Evolutionary conservation across 2,797 vertebrate genomes (phyloP).

Genomic region (Microctenopoma steveboyesi): DNA sequence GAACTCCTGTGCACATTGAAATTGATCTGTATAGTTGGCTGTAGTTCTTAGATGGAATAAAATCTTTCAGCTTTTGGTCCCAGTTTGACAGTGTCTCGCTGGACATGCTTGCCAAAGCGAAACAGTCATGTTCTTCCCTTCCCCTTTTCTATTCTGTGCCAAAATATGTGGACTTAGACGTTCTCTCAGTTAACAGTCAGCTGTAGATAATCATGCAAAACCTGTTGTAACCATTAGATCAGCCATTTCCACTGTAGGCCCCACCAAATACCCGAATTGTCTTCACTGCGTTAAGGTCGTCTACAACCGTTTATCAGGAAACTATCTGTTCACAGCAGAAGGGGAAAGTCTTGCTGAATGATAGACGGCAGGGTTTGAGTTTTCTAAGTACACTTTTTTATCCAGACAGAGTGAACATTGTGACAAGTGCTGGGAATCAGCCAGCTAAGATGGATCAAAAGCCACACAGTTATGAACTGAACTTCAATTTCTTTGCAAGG

Average conservation of each 20-base stretch:
- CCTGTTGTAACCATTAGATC: too few species aligned
- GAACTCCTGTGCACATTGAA: conserved; percentile 48
- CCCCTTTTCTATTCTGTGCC: neutral
- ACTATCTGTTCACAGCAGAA: neutral
- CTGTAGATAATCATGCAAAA: conserved; percentile 6
- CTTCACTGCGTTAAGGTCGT: neutral
- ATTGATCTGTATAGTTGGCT: conserved; percentile 57
- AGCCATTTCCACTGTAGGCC: neutral
- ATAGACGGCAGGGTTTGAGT: conserved; percentile 12
- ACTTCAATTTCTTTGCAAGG: conserved; percentile 8
- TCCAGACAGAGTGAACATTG: conserved; percentile 2
- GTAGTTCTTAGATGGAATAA: conserved; percentile 26
- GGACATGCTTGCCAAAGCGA: conserved; percentile 18
- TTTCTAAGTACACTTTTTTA: neutral
- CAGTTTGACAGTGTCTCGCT: conserved; percentile 24
- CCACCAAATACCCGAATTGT: neutral
- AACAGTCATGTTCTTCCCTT: neutral
- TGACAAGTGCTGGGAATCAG: conserved; percentile 8
- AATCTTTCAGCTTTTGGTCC: conserved; percentile 42
- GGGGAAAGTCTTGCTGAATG: conserved; percentile 15
- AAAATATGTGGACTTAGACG: neutral
- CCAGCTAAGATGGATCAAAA: conserved; percentile 29
- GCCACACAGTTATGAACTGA: conserved; percentile 27
- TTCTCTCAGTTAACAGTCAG: conserved; percentile 5
- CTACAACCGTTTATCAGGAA: neutral